Evolutionary conservation across 2,113 vertebrate species (phyloP).

Genomic region (Hymenochirus boettgeri): DNA sequence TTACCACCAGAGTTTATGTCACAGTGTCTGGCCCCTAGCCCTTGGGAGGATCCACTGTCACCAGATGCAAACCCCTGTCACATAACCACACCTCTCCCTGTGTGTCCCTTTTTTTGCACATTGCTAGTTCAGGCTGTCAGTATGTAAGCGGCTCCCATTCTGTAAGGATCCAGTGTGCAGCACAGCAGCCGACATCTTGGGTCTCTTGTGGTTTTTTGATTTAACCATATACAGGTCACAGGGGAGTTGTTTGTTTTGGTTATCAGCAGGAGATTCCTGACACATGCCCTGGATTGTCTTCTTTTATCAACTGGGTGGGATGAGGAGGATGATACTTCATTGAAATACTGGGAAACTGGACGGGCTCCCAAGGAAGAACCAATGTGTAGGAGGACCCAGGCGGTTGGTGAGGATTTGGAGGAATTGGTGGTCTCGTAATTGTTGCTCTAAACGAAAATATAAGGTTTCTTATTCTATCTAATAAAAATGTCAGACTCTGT

Average conservation of each 20-base stretch:
- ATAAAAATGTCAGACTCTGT: constrained; percentile 61
- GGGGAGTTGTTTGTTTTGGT: too few species aligned
- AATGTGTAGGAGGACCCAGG: background rate
- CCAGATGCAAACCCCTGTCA: constrained; percentile 40
- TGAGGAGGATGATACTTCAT: background rate
- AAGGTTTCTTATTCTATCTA: constrained; percentile 43
- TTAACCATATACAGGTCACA: background rate
- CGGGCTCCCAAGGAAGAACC: background rate
- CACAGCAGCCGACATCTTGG: constrained; percentile 59
- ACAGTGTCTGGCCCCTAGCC: too few species aligned
- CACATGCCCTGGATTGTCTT: too few species aligned
- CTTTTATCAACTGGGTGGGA: background rate
- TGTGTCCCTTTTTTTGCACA: constrained; percentile 41
- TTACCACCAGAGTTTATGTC: too few species aligned
- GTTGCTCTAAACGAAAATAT: constrained; percentile 39
- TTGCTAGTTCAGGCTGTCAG: constrained; percentile 65
- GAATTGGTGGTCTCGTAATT: constrained; percentile 8
- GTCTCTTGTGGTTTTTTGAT: constrained; percentile 53
- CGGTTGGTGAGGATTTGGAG: background rate
- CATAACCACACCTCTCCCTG: constrained; percentile 52
- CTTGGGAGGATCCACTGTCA: background rate
- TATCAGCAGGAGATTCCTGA: background rate
- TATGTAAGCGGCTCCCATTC: constrained; percentile 52
- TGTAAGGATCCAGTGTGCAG: constrained; percentile 60
- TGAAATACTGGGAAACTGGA: too few species aligned